Evolutionary conservation across 2,797 vertebrate species (phyloP).

Genomic region (Neosalanx taihuensis): DNA sequence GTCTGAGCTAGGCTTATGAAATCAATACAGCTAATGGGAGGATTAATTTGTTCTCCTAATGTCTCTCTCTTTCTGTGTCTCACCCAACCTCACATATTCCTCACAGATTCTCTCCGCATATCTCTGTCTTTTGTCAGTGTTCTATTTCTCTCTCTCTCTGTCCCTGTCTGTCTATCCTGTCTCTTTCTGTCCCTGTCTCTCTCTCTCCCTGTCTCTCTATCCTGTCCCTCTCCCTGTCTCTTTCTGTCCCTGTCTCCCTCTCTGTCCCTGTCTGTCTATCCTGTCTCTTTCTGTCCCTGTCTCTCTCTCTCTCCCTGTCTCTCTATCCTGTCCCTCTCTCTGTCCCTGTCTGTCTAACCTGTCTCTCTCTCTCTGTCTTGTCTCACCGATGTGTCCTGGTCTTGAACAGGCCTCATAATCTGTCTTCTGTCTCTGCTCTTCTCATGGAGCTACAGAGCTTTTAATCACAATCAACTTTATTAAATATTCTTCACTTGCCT

Average conservation of each 20-base stretch:
- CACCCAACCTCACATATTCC: background rate
- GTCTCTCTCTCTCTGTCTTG: background rate
- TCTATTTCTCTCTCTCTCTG: too few species aligned
- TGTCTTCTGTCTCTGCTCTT: constrained; percentile 1
- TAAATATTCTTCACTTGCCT: constrained; percentile 58
- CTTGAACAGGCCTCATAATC: constrained; percentile 11
- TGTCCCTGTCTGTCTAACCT: background rate
- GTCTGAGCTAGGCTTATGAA: too few species aligned
- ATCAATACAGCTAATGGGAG: too few species aligned
- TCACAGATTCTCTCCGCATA: too few species aligned
- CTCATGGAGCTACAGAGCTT: constrained; percentile 37
- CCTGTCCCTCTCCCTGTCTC: too few species aligned
- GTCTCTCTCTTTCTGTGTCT: background rate
- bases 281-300: background rate
- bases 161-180: background rate
- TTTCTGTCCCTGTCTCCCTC: background rate
- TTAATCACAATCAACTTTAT: constrained; percentile 71
- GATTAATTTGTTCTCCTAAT: background rate
- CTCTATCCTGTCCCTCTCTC: background rate
- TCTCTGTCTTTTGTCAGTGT: too few species aligned
- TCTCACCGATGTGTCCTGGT: background rate
- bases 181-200: background rate
- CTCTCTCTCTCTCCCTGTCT: background rate
- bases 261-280: background rate
- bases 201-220: background rate